A percentile compares a stretch with the other conserved stretches of the same genome.
Evolutionary conservation across 1,140 invertebrate species (phyloP).

Genomic region (Lepidurus couesii): DNA sequence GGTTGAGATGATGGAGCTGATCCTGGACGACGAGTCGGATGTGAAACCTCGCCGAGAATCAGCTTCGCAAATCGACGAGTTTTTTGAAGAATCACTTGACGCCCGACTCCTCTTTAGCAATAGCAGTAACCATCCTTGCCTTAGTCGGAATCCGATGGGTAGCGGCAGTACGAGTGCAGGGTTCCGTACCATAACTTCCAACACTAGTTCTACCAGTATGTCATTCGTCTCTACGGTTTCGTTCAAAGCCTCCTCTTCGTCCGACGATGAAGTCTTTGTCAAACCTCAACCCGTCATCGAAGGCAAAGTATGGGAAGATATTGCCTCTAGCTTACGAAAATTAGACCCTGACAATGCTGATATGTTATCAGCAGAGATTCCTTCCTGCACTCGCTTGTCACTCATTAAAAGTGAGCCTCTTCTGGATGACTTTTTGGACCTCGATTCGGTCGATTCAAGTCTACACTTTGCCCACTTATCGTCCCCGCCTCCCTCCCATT

Average conservation of each 20-base stretch:
- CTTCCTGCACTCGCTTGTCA: neutral
- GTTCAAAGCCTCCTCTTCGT: slow-evolving; percentile 37
- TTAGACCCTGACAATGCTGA: slow-evolving; percentile 82
- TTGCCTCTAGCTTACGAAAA: slow-evolving; percentile 78
- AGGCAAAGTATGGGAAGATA: slow-evolving; percentile 73
- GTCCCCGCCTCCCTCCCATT: neutral
- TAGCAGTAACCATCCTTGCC: slow-evolving; percentile 36
- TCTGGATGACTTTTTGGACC: slow-evolving; percentile 28
- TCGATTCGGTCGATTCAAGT: neutral
- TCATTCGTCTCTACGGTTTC: slow-evolving; percentile 1
- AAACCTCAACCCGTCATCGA: slow-evolving; percentile 49
- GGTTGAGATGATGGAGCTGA: neutral
- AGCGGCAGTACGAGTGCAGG: neutral
- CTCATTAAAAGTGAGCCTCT: slow-evolving; percentile 35
- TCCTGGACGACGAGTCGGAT: neutral
- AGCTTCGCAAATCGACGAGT: slow-evolving; percentile 61
- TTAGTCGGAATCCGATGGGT: slow-evolving; percentile 45
- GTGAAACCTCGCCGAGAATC: slow-evolving; percentile 54
- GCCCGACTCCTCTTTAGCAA: slow-evolving; percentile 9
- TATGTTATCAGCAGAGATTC: slow-evolving; percentile 52
- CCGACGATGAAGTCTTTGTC: slow-evolving; percentile 72
- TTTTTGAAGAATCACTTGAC: slow-evolving; percentile 52
- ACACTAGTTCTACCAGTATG: neutral
- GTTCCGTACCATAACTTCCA: slow-evolving; percentile 44
- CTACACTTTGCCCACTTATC: slow-evolving; percentile 24